Conservation (phyloP, 2,888 invertebrate species). For the Caradrina kadenii region DNA sequence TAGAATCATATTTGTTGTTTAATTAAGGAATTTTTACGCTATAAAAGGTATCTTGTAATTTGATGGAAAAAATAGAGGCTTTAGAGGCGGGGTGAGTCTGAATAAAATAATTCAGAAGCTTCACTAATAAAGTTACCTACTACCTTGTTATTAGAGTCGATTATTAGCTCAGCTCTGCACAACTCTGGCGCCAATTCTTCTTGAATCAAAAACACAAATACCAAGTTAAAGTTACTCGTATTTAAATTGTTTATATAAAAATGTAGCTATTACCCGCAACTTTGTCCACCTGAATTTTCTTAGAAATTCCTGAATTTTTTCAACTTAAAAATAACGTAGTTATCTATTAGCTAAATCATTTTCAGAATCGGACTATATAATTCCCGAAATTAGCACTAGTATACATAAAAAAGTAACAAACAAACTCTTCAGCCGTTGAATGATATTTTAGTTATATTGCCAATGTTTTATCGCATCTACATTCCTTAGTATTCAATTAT, state of each 20-base stretch:
- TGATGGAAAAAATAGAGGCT: slow-evolving; percentile 58
- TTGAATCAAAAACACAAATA: background rate
- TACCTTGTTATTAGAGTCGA: slow-evolving; percentile 26
- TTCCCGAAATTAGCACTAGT: too few relatives aligned
- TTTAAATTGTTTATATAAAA: background rate
- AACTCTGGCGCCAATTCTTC: background rate
- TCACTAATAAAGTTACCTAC: slow-evolving; percentile 64
- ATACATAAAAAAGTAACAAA: too few relatives aligned
- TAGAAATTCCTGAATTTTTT: too few relatives aligned
- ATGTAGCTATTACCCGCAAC: too few relatives aligned
- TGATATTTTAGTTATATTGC: too few relatives aligned
- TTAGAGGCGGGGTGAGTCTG: slow-evolving; percentile 62
- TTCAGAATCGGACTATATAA: too few relatives aligned
- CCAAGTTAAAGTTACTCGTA: background rate
- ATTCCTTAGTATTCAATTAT: background rate
- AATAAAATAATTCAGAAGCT: slow-evolving; percentile 75
- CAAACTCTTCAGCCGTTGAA: too few relatives aligned
- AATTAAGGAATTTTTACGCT: slow-evolving; percentile 87
- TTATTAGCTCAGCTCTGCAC: background rate
- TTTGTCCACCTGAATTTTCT: too few relatives aligned
- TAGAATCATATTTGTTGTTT: slow-evolving; percentile 84
- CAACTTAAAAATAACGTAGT: too few relatives aligned
- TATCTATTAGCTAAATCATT: too few relatives aligned
- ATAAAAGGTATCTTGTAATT: slow-evolving; percentile 80
- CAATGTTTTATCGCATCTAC: background rate